Conservation (phyloP, 1,140 invertebrate genomes). For the Leptopilina boulardi region DNA sequence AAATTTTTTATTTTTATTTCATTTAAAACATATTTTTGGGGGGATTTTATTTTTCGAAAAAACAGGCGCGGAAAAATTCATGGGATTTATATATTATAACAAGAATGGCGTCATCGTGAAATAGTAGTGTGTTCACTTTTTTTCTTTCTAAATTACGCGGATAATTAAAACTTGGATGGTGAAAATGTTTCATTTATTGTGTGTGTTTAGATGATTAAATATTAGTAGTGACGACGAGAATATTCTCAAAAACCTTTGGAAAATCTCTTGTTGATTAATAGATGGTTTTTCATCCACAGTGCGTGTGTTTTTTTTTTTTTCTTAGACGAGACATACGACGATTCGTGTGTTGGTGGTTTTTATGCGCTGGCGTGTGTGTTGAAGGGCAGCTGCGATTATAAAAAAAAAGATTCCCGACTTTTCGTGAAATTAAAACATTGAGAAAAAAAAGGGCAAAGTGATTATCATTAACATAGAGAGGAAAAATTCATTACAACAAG, state of each 20-base stretch:
- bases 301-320: too few species aligned
- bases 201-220: too few species aligned
- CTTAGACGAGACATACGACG: conserved; percentile 40
- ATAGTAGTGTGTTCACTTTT: conserved; percentile 38
- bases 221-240: too few species aligned
- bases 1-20: too few species aligned
- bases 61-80: background rate
- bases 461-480: background rate
- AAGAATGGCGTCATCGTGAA: conserved; percentile 55
- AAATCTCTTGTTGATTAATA: too few species aligned
- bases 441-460: conserved; percentile 26
- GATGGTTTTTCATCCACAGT: background rate
- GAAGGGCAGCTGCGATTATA: conserved; percentile 42
- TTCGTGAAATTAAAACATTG: conserved; percentile 37
- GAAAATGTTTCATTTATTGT: background rate
- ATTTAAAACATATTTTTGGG: too few species aligned
- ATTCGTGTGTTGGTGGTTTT: conserved; percentile 50
- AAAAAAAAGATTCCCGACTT: conserved; percentile 43
- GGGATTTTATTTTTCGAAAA: too few species aligned
- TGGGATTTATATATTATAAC: conserved; percentile 36
- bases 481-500: background rate
- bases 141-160: too few species aligned
- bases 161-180: conserved; percentile 40
- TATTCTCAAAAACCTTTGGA: too few species aligned
- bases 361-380: conserved; percentile 47